A percentile compares a stretch with the other conserved stretches of the same genome.
Evolutionary conservation across 2,113 vertebrate genomes (phyloP).

Genomic region (Caretta caretta): DNA sequence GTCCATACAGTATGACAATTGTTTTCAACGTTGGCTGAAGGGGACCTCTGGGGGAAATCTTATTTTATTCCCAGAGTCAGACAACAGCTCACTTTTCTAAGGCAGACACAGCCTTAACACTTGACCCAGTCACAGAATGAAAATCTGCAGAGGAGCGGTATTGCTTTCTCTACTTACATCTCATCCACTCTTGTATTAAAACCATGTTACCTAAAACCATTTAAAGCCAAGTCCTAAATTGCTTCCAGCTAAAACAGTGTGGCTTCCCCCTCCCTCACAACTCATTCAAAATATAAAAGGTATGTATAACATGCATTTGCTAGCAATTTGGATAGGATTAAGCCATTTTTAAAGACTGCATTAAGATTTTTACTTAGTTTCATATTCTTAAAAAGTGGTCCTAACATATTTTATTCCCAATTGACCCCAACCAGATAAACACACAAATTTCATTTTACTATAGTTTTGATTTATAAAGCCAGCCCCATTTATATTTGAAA

Average conservation of each 20-base stretch:
- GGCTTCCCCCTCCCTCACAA: neutral
- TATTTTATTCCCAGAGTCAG: neutral
- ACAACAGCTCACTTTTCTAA: neutral
- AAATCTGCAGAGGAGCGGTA: neutral
- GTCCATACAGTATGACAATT: slow-evolving; percentile 37
- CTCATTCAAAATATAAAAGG: neutral
- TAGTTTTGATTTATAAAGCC: neutral
- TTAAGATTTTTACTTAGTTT: neutral
- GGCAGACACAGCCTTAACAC: neutral
- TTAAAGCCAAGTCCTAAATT: neutral
- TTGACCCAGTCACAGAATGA: neutral
- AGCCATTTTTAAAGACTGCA: neutral
- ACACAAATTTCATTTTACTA: neutral
- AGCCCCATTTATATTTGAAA: neutral
- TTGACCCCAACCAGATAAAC: neutral
- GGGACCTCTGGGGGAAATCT: neutral
- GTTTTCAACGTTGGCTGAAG: neutral
- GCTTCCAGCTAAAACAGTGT: neutral
- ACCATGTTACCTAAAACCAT: neutral
- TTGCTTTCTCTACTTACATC: neutral
- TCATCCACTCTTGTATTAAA: neutral
- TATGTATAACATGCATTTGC: neutral
- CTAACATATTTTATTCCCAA: neutral
- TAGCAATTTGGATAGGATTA: neutral
- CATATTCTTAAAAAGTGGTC: neutral